A percentile compares a stretch with the other conserved stretches of the same genome.
Conservation (phyloP, 53 echinoderm and acorn worm genomes). For the Henricia sp. region DNA sequence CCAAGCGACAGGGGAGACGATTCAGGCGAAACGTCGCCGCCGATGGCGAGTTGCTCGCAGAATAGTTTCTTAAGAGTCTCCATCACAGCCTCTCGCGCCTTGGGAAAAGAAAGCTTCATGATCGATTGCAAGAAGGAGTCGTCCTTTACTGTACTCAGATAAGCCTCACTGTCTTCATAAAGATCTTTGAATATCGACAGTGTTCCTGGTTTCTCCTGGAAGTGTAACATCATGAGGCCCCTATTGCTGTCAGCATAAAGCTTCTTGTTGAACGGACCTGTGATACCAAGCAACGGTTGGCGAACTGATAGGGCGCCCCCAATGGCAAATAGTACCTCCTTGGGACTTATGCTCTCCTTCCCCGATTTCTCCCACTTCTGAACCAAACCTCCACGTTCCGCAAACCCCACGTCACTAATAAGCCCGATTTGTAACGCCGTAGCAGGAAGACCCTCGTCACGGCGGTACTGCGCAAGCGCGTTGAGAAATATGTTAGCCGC, state of each 20-base stretch:
- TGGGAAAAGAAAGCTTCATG: slow-evolving; percentile 5
- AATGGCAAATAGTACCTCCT: slow-evolving; percentile 24
- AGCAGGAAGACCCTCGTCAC: slow-evolving; percentile 56
- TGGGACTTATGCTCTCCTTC: slow-evolving; percentile 45
- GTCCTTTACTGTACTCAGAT: not conserved
- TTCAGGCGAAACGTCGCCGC: slow-evolving; percentile 21
- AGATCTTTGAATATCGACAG: slow-evolving; percentile 59
- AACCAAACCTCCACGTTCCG: slow-evolving; percentile 54
- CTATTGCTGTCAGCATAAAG: slow-evolving; percentile 27
- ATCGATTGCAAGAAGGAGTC: slow-evolving; percentile 29
- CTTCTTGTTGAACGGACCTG: not conserved
- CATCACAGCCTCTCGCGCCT: slow-evolving; percentile 30
- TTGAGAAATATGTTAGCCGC: slow-evolving; percentile 66
- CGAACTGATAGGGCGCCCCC: slow-evolving; percentile 34
- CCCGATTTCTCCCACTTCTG: slow-evolving; percentile 46
- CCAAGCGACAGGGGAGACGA: slow-evolving; percentile 58
- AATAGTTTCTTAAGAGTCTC: slow-evolving; percentile 22
- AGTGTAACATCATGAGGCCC: slow-evolving; percentile 29
- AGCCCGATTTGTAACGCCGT: slow-evolving; percentile 58
- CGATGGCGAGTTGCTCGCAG: slow-evolving; percentile 52
- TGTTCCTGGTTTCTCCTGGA: slow-evolving; percentile 24
- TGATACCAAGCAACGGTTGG: slow-evolving; percentile 30
- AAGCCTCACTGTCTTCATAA: slow-evolving; percentile 15
- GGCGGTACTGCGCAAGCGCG: slow-evolving; percentile 48
- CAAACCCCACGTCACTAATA: slow-evolving; percentile 68